These are phyloP conservation scores for Drosophila chauvacae DNA, from an alignment of 1,140 invertebrate species.

Conservation along the genomic window DNA sequence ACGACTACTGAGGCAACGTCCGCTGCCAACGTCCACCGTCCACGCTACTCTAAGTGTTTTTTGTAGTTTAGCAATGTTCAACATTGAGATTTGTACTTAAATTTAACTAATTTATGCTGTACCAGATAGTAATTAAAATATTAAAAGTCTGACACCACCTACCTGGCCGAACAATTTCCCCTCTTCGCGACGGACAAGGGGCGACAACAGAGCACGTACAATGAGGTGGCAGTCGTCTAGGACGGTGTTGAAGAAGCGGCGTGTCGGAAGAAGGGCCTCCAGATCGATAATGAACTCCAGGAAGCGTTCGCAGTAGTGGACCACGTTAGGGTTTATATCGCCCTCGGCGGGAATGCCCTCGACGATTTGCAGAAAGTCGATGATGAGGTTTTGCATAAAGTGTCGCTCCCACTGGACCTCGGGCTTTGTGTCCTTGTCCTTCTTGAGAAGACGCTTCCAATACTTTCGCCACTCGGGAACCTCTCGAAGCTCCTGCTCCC, in stretches of 20 bases:
- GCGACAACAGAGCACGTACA: constrained; percentile 93
- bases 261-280: constrained; percentile 96
- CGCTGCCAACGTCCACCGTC: constrained; percentile 15
- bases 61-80: constrained; percentile 73
- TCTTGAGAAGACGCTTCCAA: constrained; percentile 94
- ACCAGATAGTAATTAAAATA: constrained; percentile 39
- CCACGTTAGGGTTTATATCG: constrained; percentile 86
- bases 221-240: constrained; percentile 98
- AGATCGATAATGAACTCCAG: constrained; percentile 98
- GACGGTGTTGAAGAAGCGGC: constrained; percentile 98
- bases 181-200: constrained; percentile 90
- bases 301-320: constrained; percentile 97
- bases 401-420: constrained; percentile 94
- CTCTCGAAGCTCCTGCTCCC: constrained; percentile 93
- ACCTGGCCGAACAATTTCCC: constrained; percentile 97
- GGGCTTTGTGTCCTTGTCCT: constrained; percentile 87
- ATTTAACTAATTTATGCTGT: constrained; percentile 64
- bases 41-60: constrained; percentile 66
- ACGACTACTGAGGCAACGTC: constrained; percentile 85
- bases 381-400: constrained; percentile 94
- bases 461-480: constrained; percentile 96
- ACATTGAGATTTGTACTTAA: constrained; percentile 81
- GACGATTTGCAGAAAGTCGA: constrained; percentile 95
- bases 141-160: constrained; percentile 85
- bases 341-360: constrained; percentile 90